Base-by-base conservation (phyloP, 2,888 invertebrate genomes). In the Drosophila anomelani region DNA sequence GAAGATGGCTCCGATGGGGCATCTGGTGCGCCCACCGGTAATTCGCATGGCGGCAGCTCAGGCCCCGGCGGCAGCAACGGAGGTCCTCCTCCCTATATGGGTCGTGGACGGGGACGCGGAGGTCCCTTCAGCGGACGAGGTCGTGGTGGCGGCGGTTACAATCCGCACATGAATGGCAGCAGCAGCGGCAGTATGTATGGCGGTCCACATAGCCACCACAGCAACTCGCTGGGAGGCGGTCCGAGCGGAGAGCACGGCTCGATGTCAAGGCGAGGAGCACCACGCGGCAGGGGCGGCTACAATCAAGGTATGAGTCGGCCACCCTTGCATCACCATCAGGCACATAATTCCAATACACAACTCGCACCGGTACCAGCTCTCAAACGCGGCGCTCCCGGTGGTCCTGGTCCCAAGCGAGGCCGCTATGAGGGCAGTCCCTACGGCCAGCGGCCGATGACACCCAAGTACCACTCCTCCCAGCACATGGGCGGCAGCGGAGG, bases 341-440 rank as follows among this genome's bases (percentile, higher is more conserved):
- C 83, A 76, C 92, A 92, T 84, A 90, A 90, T 75, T 90, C 90
- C 66, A 92, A 92, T 83, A 90, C 92, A 68, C 92, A 92, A 89
- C 90, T 92, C 61, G 90, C 92, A 63, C 92, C 90, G 68, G 92
- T 92, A 79, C 92, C 90, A 75, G 89, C 92, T 71, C 80, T 93
- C 36, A 93, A 93, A 81, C 91, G 92, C 34, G 93, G 92, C 57
- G 92, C 92, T 23, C 91, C 91, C 34, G 90, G 91, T 61, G 92
- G 92, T 38, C 92, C 92, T 8, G 92, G 92, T 23, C 92, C 92
- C 12, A 93, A 93, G 71, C 91, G 92, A 47, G 92, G 93, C 53
- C 91, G 92, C 43, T 93, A 93, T 68, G 92, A 93, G 43, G 91
- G 92, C 32, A 91, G 92, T 38, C 92, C 92, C 36, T 91, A 92